Evolutionary conservation across 2,797 vertebrate species (phyloP).

Genomic region (Vireo griseus): DNA sequence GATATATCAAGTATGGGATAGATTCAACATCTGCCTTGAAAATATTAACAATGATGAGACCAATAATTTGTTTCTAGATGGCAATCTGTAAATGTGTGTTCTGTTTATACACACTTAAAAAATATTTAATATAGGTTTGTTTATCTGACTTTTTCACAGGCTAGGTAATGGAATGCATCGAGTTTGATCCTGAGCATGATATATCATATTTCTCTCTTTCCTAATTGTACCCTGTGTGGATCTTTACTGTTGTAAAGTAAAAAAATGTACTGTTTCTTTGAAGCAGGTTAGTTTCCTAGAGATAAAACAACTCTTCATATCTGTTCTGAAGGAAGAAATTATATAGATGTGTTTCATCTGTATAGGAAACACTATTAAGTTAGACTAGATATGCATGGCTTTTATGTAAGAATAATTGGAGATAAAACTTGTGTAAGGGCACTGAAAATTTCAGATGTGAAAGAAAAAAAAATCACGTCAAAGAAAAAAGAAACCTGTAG

Average conservation of each 20-base stretch:
- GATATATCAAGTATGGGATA: not conserved
- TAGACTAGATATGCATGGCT: not conserved
- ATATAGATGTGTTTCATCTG: not conserved
- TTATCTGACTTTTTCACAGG: not conserved
- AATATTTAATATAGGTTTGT: not conserved
- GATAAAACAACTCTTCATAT: not conserved
- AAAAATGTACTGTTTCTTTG: not conserved
- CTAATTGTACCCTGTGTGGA: not conserved
- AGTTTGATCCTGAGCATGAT: not conserved
- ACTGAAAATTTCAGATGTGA: not conserved
- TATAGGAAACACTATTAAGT: not conserved
- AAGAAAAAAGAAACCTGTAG: not conserved
- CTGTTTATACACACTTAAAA: not conserved
- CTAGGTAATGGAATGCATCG: fast-evolving
- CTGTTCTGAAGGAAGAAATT: not conserved
- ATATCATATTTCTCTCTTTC: not conserved
- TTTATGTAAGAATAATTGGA: not conserved
- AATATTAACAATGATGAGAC: not conserved
- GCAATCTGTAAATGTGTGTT: not conserved
- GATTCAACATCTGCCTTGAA: not conserved
- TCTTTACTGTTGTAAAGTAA: no score
- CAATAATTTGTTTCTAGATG: not conserved
- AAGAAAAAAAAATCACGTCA: not conserved
- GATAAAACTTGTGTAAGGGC: not conserved
- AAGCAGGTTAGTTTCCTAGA: not conserved